Conservation (phyloP, 2,797 vertebrate genomes). For the Gymnoscopelus braueri region DNA sequence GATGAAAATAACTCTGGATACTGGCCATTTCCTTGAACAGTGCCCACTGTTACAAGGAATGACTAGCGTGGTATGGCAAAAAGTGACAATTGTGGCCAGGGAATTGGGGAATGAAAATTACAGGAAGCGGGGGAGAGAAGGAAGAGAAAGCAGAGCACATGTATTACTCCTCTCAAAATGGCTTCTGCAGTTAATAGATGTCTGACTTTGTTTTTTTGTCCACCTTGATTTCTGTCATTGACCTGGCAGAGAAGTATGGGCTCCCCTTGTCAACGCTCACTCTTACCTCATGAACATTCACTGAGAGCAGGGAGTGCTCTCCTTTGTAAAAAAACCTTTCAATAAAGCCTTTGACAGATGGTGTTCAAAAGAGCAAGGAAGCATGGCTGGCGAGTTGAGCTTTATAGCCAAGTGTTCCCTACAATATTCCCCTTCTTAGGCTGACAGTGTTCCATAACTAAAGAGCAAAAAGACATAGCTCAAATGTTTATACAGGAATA, state of each 20-base stretch:
- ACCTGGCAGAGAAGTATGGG: slow-evolving; percentile 48
- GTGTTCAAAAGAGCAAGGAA: slow-evolving; percentile 66
- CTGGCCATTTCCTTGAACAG: slow-evolving; percentile 34
- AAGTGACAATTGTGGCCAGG: slow-evolving; percentile 28
- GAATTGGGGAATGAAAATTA: slow-evolving; percentile 23
- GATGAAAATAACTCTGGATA: slow-evolving; percentile 41
- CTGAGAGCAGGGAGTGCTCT: slow-evolving; percentile 40
- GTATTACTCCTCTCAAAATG: slow-evolving; percentile 29
- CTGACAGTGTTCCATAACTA: slow-evolving; percentile 49
- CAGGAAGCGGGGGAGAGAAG: background rate
- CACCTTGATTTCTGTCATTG: slow-evolving; percentile 44
- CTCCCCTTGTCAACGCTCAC: slow-evolving; percentile 55
- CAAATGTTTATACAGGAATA: slow-evolving; percentile 63
- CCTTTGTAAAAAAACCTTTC: slow-evolving; percentile 72
- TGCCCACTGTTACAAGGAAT: slow-evolving; percentile 35
- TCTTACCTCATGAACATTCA: slow-evolving; percentile 66
- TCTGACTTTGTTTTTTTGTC: slow-evolving; percentile 49
- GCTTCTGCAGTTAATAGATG: slow-evolving; percentile 42
- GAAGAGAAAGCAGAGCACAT: slow-evolving; percentile 8
- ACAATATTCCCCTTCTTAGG: slow-evolving; percentile 45
- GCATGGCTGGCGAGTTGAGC: slow-evolving; percentile 56
- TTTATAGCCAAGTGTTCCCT: slow-evolving; percentile 51
- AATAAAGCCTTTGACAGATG: slow-evolving; percentile 73
- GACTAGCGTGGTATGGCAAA: slow-evolving; percentile 20
- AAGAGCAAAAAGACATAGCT: slow-evolving; percentile 30